Evolutionary conservation across 1,140 invertebrate species (phyloP).

Genomic region (Steinernema feltiae): DNA sequence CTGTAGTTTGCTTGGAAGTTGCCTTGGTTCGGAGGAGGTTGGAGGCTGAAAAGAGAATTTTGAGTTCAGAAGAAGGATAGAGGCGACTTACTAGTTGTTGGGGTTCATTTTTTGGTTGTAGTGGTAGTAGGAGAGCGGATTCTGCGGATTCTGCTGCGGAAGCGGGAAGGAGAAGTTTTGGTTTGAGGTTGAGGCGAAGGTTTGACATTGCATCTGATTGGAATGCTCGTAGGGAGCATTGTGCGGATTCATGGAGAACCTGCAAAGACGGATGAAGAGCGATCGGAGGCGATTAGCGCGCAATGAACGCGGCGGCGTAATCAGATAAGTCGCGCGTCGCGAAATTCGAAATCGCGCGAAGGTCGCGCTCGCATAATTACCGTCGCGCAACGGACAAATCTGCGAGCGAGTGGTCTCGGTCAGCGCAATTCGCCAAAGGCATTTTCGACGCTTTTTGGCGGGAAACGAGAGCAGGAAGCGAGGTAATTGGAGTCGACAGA

Average conservation of each 20-base stretch:
- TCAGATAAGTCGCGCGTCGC: background rate
- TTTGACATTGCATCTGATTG: too few species aligned
- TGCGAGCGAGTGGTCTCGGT: background rate
- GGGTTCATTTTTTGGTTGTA: background rate
- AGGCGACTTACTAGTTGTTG: background rate
- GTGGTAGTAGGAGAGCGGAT: background rate
- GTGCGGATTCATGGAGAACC: background rate
- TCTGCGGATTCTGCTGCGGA: background rate
- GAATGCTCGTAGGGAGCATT: too few species aligned
- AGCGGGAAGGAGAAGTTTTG: background rate
- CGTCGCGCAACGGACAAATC: background rate
- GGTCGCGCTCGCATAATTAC: background rate
- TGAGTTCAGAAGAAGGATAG: background rate
- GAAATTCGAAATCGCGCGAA: background rate
- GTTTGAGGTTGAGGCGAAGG: background rate
- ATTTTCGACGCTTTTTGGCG: background rate
- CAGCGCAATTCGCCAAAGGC: background rate
- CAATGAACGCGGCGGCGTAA: background rate
- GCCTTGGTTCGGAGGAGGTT: background rate
- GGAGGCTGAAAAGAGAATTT: background rate
- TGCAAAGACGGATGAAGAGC: background rate
- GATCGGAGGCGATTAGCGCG: background rate
- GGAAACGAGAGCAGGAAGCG: background rate
- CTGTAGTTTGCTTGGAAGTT: background rate
- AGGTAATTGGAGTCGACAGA: constrained; percentile 8